Evolutionary conservation across 2,888 invertebrate genomes (phyloP).

Genomic region (Epinotia demarniana): DNA sequence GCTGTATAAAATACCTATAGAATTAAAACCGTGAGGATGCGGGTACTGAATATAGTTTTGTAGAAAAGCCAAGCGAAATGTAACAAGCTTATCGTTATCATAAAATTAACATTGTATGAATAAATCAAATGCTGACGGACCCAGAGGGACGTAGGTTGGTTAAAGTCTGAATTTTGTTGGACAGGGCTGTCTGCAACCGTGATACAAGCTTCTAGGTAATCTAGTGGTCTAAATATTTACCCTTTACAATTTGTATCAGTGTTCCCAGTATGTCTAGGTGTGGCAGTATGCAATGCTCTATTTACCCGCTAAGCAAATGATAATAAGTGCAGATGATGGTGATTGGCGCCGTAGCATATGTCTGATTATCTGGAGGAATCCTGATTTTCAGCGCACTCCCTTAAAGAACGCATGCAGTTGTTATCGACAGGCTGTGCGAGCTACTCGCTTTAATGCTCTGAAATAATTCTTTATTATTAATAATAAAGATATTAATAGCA

Average conservation of each 20-base stretch:
- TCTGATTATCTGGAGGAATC: too few species aligned
- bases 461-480: too few species aligned
- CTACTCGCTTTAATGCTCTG: too few species aligned
- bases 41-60: constrained; percentile 59
- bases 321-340: too few species aligned
- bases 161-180: neutral
- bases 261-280: neutral
- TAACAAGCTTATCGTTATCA: constrained; percentile 58
- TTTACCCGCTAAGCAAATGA: too few species aligned
- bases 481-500: too few species aligned
- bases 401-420: too few species aligned
- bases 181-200: constrained; percentile 4
- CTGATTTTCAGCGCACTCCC: neutral
- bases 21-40: constrained; percentile 53
- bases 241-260: neutral
- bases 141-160: constrained; percentile 1
- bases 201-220: constrained; percentile 3
- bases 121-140: constrained; percentile 62
- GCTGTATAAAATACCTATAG: constrained; percentile 32
- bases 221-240: constrained; percentile 3
- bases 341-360: too few species aligned
- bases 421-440: too few species aligned
- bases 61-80: constrained; percentile 58
- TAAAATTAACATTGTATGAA: constrained; percentile 60
- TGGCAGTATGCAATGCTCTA: neutral